A percentile compares a stretch with the other conserved stretches of the same genome.
Evolutionary conservation across 2,113 vertebrate genomes (phyloP).

Genomic region (Lutjanus erythropterus): DNA sequence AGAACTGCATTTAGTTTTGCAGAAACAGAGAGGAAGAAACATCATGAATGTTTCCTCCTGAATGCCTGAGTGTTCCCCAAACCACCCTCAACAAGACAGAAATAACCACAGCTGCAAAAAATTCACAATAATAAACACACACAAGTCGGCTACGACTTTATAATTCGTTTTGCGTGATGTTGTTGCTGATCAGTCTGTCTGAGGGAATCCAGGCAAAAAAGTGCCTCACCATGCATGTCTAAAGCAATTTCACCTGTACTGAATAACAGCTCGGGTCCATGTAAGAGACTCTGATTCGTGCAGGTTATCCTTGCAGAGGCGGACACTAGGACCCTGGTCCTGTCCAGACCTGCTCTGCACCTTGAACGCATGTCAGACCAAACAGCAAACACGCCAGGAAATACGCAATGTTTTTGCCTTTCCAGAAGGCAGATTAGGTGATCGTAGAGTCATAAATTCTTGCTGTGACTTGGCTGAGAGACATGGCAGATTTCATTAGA

Average conservation of each 20-base stretch:
- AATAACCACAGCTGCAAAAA: conserved; percentile 36
- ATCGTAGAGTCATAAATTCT: not conserved
- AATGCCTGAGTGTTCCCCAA: conserved; percentile 52
- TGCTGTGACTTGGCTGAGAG: not conserved
- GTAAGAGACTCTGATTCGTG: not conserved
- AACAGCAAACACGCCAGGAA: not conserved
- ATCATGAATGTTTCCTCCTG: conserved; percentile 37
- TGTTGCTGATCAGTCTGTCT: not conserved
- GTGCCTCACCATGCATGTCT: not conserved
- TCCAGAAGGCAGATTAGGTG: not conserved
- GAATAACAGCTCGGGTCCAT: not conserved
- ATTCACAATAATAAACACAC: too few relatives aligned
- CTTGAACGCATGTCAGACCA: not conserved
- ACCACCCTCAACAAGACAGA: conserved; percentile 15
- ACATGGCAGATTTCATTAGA: not conserved
- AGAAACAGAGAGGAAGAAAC: conserved; percentile 17
- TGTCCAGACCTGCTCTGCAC: not conserved
- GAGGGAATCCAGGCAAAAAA: not conserved
- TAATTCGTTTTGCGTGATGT: not conserved
- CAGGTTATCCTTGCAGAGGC: not conserved
- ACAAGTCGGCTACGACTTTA: not conserved
- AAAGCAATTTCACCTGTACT: not conserved
- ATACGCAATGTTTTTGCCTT: not conserved
- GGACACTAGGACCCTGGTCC: not conserved
- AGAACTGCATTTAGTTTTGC: conserved; percentile 13